Evolutionary conservation across 2,797 vertebrate genomes (phyloP).

Genomic region (Hippocampus kuda): DNA sequence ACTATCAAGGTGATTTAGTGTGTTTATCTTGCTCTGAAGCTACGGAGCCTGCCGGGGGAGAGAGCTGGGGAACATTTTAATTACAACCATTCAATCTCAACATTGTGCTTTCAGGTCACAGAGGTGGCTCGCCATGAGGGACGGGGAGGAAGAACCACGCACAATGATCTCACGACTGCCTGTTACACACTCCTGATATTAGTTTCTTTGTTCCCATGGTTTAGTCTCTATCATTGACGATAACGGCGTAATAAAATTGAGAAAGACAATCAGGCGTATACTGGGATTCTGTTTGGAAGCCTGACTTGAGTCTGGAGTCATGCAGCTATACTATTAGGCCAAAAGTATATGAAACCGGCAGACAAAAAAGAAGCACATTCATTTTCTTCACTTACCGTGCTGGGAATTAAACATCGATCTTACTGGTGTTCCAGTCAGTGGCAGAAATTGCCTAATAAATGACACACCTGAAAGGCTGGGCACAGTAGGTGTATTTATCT

Average conservation of each 20-base stretch:
- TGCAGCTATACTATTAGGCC: not conserved
- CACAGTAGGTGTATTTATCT: not conserved
- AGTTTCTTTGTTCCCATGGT: slow-evolving; percentile 10
- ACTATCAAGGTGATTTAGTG: slow-evolving; percentile 30
- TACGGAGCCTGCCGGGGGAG: slow-evolving; percentile 17
- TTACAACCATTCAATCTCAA: slow-evolving; percentile 61
- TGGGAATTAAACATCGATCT: not conserved
- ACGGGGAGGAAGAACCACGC: slow-evolving; percentile 30
- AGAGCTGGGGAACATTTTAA: slow-evolving; percentile 50
- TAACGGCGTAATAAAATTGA: slow-evolving; percentile 18
- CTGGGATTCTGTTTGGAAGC: not conserved
- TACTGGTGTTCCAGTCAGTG: not conserved
- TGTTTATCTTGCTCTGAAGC: slow-evolving; percentile 51
- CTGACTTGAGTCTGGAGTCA: not conserved
- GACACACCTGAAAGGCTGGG: not conserved
- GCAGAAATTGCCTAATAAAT: not conserved
- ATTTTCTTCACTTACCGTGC: slow-evolving; percentile 3
- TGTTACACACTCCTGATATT: slow-evolving; percentile 29
- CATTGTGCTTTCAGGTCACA: slow-evolving; percentile 51
- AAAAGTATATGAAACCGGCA: not conserved
- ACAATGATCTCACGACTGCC: slow-evolving; percentile 30
- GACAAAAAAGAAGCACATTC: not conserved
- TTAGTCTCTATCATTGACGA: slow-evolving; percentile 10
- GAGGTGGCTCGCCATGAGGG: slow-evolving; percentile 39
- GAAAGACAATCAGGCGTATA: not conserved